phyloP scores from a whole-genome alignment of 2,797 vertebrate species.

The Poliocrania exsul region DNA sequence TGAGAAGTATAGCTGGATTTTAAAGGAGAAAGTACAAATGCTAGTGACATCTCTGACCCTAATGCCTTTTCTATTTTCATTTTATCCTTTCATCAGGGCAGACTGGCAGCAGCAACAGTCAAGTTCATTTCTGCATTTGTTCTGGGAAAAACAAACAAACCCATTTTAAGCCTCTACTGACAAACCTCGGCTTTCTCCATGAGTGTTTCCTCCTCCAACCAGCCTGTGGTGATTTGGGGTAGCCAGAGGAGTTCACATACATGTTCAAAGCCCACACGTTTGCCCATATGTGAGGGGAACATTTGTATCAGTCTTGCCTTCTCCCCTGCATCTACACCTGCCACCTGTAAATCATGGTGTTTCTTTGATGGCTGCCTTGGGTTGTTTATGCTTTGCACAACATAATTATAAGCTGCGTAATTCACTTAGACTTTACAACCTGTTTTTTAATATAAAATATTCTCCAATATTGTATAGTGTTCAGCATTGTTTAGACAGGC shows the following conservation, averaged over 20 bases:
- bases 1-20: background rate
- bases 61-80: background rate
- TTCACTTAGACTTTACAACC: background rate
- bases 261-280: fast-evolving
- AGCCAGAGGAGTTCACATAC: background rate
- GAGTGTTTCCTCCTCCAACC: background rate
- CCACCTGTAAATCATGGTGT: background rate
- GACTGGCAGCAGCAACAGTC: background rate
- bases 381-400: background rate
- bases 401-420: background rate
- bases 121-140: background rate
- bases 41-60: background rate
- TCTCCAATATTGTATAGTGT: background rate
- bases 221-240: background rate
- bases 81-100: background rate
- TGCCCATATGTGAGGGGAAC: background rate
- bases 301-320: background rate
- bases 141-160: background rate
- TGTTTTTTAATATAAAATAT: background rate
- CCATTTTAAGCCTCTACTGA: background rate
- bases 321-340: background rate
- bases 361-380: background rate
- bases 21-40: background rate
- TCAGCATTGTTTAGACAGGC: background rate
- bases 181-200: background rate